Conservation (phyloP, 2,113 vertebrate genomes). For the Nettapus auritus region DNA sequence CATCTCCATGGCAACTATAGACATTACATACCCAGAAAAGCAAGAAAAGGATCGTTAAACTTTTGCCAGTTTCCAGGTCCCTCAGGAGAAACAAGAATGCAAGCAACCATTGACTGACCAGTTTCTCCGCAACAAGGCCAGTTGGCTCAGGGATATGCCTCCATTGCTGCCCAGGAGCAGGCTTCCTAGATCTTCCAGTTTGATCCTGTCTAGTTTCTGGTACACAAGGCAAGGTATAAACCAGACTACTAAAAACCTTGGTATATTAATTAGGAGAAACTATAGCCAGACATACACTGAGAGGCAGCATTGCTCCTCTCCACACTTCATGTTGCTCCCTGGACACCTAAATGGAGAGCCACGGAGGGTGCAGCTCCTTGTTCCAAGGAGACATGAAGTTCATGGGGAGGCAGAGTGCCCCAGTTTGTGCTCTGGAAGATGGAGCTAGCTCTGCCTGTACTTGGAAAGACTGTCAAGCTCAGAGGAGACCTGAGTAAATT, state of each 20-base stretch:
- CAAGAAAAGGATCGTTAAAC: neutral
- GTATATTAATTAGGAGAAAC: neutral
- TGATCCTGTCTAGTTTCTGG: neutral
- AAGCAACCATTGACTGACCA: neutral
- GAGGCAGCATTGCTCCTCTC: neutral
- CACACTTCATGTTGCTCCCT: neutral
- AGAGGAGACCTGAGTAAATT: neutral
- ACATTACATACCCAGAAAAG: neutral
- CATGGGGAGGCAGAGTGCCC: neutral
- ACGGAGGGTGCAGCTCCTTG: neutral
- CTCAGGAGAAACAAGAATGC: neutral
- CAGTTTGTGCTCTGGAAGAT: neutral
- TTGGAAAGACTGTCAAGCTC: neutral
- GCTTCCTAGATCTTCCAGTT: neutral
- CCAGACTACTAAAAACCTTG: neutral
- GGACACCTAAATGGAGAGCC: neutral
- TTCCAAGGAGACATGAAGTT: neutral
- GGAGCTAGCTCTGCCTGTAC: neutral
- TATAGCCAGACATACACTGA: neutral
- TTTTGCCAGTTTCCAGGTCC: neutral
- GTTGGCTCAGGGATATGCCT: accelerated
- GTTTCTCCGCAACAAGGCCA: neutral
- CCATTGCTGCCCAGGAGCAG: neutral
- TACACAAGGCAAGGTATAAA: neutral
- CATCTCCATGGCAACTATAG: neutral